Evolutionary conservation across 2,888 invertebrate species (phyloP).

Genomic region (Synergus laeviventris): DNA sequence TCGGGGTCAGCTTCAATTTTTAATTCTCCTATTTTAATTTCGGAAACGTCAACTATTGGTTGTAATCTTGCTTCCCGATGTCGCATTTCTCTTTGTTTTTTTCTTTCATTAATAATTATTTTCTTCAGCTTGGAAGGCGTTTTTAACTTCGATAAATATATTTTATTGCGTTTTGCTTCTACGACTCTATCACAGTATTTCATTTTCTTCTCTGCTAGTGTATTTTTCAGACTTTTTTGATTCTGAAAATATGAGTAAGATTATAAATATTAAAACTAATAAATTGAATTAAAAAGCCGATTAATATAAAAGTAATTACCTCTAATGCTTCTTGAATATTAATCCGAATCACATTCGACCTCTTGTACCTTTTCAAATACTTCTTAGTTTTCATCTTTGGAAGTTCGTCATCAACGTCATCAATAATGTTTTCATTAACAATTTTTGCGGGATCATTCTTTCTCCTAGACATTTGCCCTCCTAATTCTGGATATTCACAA

Average conservation of each 20-base stretch:
- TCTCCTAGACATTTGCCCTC: conserved; percentile 44
- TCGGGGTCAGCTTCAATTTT: conserved; percentile 58
- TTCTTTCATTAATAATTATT: conserved; percentile 33
- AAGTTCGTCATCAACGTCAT: background rate
- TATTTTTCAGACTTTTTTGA: conserved; percentile 13
- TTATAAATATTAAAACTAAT: background rate
- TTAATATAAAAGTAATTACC: conserved; percentile 46
- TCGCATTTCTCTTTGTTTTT: conserved; percentile 17
- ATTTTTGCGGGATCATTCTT: conserved; percentile 37
- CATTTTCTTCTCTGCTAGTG: conserved; percentile 1
- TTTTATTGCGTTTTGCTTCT: conserved; percentile 12
- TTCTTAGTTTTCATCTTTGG: conserved; percentile 5
- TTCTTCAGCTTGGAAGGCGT: conserved; percentile 43
- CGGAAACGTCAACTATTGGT: conserved; percentile 40
- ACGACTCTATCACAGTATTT: conserved; percentile 1
- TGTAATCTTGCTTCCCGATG: conserved; percentile 39
- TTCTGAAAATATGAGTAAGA: conserved; percentile 1
- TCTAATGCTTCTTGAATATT: conserved; percentile 56
- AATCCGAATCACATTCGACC: conserved; percentile 52
- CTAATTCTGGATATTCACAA: conserved; percentile 53
- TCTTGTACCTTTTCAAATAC: conserved; percentile 42
- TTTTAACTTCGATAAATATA: conserved; percentile 37
- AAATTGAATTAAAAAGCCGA: too few relatives aligned
- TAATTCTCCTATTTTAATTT: conserved; percentile 57
- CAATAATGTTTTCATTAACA: conserved; percentile 19